Base-by-base conservation (phyloP, 2,888 invertebrate species). In the Clunio marinus region DNA sequence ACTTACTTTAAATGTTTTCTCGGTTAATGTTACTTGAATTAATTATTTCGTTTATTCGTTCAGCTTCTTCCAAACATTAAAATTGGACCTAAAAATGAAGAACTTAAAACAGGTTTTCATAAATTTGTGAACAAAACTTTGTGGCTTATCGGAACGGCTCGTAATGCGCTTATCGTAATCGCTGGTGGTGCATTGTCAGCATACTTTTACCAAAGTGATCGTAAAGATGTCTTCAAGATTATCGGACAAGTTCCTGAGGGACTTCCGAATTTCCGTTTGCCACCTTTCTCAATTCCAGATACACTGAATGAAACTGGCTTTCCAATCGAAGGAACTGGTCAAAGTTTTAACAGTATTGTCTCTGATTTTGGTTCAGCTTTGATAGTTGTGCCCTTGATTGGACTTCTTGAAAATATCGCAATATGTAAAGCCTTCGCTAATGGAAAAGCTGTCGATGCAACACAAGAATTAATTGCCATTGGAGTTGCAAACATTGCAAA, bases 401-500 rank as follows among this genome's bases (percentile, higher is more conserved):
- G 91, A 15, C 80, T 96, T 67, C 83, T 96, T 74, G 96, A 96
- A 77, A 90, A 93, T 73, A 91, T 96, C 74, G 91, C 96, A 24
- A 92, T 93, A 73, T 93, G 92, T 78, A 93, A 93, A 81, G 91
- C 91, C 20, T 93, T 93, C 77, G 86, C 88, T 13, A 86, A 87
- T 75, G 91, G 91, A 27, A 87, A 87, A 75, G 83, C 89, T 58
- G 88, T 94, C 65, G 93, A 95, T 78, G 91, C 95, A 28, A 94
- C 92, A 35, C 94, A 95, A 78, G 96, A 96, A 81, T 83, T 96
- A 74, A 83, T 95, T 71, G 93, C 96, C 3, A 85, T 94, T 46
- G 93, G 93, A 46, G 76, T 89, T 37, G 85, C 88, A 69, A 91
- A 91, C 78, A 83, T 96, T 68, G 86, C 88, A 71, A 93, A 91